These are phyloP conservation scores for Cheilosia vernalis DNA, from an alignment of 2,888 invertebrate species.

Conservation along the genomic window DNA sequence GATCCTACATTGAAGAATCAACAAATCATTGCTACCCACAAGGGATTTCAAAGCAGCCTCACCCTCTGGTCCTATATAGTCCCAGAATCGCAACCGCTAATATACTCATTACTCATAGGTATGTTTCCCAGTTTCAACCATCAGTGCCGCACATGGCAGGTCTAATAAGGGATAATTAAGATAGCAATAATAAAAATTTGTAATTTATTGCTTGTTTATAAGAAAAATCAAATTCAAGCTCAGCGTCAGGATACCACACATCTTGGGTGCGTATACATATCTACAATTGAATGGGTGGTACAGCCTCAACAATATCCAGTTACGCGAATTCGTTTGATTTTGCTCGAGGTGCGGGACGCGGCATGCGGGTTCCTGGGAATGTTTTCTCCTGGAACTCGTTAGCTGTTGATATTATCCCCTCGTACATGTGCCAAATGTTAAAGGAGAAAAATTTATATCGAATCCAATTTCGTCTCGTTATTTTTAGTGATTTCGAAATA, in stretches of 20 bases:
- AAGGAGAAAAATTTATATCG: slow-evolving; percentile 43
- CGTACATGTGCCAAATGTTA: slow-evolving; percentile 53
- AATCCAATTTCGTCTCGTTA: slow-evolving; percentile 61
- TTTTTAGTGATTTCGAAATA: slow-evolving; percentile 66
- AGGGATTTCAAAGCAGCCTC: no score
- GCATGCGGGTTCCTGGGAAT: background rate
- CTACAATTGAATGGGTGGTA: slow-evolving; percentile 32
- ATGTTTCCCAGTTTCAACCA: no score
- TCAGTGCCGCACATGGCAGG: no score
- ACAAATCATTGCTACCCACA: no score
- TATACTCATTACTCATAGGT: no score
- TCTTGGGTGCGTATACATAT: slow-evolving; percentile 1
- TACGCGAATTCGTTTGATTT: slow-evolving; percentile 36
- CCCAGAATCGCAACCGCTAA: no score
- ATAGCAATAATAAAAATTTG: slow-evolving; percentile 18
- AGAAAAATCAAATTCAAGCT: slow-evolving; percentile 4
- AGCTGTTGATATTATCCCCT: slow-evolving; percentile 50
- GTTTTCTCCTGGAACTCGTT: slow-evolving; percentile 44
- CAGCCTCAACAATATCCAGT: slow-evolving; percentile 16
- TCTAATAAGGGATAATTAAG: slow-evolving; percentile 1
- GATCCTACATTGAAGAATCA: no score
- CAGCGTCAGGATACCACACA: slow-evolving; percentile 22
- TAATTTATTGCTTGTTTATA: slow-evolving; percentile 50
- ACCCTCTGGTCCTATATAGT: no score
- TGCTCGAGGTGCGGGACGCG: slow-evolving; percentile 1